Evolutionary conservation across 2,113 vertebrate species (phyloP), one percentile per base, ranked within the genome.

Genomic region (Ctenodactylus gundi): DNA sequence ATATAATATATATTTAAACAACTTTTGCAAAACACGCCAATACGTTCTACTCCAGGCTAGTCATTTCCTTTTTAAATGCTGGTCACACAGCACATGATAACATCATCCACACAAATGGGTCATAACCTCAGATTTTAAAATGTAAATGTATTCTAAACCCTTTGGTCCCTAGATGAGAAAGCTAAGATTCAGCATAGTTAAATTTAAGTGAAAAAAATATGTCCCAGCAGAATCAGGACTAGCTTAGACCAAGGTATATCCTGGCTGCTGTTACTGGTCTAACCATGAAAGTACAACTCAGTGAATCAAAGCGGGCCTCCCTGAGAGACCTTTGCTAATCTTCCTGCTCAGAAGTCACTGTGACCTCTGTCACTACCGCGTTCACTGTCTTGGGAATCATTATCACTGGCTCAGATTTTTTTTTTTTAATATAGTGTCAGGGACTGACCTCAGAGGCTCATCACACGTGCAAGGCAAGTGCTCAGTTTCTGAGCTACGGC

Each of bases 11-110:
- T n/a, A 6, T n/a, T n/a, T 39, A 46, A 86, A 78, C 9, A 60
- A 41, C 46, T 49, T 21, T 86, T 41, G 49, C 15, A 49, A 83
- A 86, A 75, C 39, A 82, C 78, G 15, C 31, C 51, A 36, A 39
- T 41, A 25, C 36, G 31, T 11, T 17, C 55, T 10, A 72, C 39
- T 51, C 44, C 9, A 64, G 29, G 39, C 57, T 44, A 55, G 20
- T 75, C 60, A 68, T 60, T 85, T 77, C 70, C 23, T 68, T 78
- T 64, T 72, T 36, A 49, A 90, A 92, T 64, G 53, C 87, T 80
- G 34, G 46, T 75, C n/a, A 67, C 46, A 83, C 68, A 4, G 41
- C 75, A 39, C 39, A 80, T 68, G 53, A 49, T 39, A 29, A 5
- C 3, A 7, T 11, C 18, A 25, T 53, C 46, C 21, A 84, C 21